Percentiles rank a stretch among this genome's conserved stretches.
Evolutionary conservation across 2,888 invertebrate genomes (phyloP).

Genomic region (Mellilla xanthometata): DNA sequence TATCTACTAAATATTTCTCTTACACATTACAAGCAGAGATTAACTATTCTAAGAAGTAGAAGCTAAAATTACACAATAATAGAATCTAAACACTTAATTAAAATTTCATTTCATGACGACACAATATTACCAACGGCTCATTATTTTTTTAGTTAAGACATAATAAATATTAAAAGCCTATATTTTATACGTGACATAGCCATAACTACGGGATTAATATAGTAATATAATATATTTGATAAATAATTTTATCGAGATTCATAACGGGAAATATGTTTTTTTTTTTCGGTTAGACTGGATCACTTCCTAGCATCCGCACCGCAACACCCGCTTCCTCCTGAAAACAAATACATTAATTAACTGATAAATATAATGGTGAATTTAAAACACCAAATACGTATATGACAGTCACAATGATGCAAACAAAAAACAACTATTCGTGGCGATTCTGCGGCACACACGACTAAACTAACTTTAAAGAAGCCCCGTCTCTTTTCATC

Average conservation of each 20-base stretch:
- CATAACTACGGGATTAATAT: slow-evolving; percentile 23
- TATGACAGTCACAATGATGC: no score
- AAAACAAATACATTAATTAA: slow-evolving; percentile 24
- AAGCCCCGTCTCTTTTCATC: no score
- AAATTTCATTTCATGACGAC: slow-evolving; percentile 58
- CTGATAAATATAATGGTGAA: no score
- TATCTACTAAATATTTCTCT: slow-evolving; percentile 17
- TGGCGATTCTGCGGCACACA: no score
- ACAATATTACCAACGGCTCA: slow-evolving; percentile 47
- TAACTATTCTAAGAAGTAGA: slow-evolving; percentile 28
- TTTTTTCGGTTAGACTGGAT: slow-evolving; percentile 29
- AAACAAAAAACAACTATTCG: no score
- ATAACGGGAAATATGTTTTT: slow-evolving; percentile 32
- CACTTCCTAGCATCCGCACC: slow-evolving; percentile 49
- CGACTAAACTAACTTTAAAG: no score
- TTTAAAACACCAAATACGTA: no score
- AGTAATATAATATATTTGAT: slow-evolving; percentile 20
- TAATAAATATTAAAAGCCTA: slow-evolving; percentile 29
- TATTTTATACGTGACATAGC: slow-evolving; percentile 37
- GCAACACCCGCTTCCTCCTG: slow-evolving; percentile 74
- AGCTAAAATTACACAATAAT: slow-evolving; percentile 27
- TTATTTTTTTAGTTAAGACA: slow-evolving; percentile 9
- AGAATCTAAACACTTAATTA: slow-evolving; percentile 13
- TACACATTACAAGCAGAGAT: slow-evolving; percentile 29
- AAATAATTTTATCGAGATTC: neutral